These are phyloP conservation scores for Merluccius polli DNA, from an alignment of 2,797 vertebrate genomes.

Conservation along the genomic window DNA sequence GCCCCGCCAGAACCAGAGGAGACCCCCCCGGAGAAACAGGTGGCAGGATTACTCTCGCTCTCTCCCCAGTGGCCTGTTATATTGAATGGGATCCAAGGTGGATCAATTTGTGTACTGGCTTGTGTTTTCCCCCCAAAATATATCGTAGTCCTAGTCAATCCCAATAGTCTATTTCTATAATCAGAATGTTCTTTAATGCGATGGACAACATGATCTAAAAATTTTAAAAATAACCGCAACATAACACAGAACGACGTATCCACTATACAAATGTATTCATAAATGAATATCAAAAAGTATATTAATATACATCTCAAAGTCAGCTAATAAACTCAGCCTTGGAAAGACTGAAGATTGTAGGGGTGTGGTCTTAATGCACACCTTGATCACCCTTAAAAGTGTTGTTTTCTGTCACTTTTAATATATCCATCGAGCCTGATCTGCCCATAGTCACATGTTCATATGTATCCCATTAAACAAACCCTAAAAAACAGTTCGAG, in stretches of 20 bases:
- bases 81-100: neutral
- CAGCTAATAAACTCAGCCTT: too few species aligned
- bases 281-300: too few species aligned
- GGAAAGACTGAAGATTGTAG: too few species aligned
- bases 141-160: too few species aligned
- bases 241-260: too few species aligned
- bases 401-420: neutral
- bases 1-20: constrained; percentile 50
- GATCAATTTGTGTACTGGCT: neutral
- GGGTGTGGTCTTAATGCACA: neutral
- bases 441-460: too few species aligned
- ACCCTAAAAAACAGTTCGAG: neutral
- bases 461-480: neutral
- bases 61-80: neutral
- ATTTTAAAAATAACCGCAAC: too few species aligned
- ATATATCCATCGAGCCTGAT: too few species aligned
- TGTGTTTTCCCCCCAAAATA: neutral
- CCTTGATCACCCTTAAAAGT: neutral
- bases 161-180: neutral
- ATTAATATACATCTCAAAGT: too few species aligned
- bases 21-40: constrained; percentile 38
- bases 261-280: too few species aligned
- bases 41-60: constrained; percentile 9
- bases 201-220: too few species aligned
- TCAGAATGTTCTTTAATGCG: neutral